phyloP scores from a whole-genome alignment of 2,113 vertebrate species.

The Periophthalmus modestus region DNA sequence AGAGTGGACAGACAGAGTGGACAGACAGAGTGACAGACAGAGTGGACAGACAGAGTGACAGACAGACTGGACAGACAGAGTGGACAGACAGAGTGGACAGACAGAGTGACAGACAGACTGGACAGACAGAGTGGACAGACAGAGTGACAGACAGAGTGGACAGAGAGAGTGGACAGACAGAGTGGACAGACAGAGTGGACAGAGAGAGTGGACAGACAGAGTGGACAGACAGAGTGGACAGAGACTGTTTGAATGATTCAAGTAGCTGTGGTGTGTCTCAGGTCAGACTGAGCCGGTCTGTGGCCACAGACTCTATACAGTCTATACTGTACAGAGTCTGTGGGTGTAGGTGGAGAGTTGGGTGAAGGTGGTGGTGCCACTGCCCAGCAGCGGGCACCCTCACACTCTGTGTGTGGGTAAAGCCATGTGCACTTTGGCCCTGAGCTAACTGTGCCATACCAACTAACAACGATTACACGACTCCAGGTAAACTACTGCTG shows the following conservation, averaged over 20 bases:
- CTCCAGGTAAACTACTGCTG: slow-evolving; percentile 48
- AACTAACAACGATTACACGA: slow-evolving; percentile 56
- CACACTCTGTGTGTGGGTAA: slow-evolving; percentile 28
- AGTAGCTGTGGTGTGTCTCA: slow-evolving; percentile 76
- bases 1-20: background rate
- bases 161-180: slow-evolving; percentile 38
- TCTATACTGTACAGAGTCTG: slow-evolving; percentile 33
- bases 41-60: too few species aligned
- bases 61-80: slow-evolving; percentile 13
- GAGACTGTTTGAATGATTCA: slow-evolving; percentile 78
- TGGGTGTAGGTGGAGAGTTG: slow-evolving; percentile 31
- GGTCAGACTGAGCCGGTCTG: too few species aligned
- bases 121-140: slow-evolving; percentile 8
- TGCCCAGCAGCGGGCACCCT: slow-evolving; percentile 72
- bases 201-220: too few species aligned
- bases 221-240: slow-evolving; percentile 63
- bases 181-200: slow-evolving; percentile 63
- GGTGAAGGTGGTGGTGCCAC: slow-evolving; percentile 57
- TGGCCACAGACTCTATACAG: slow-evolving; percentile 30
- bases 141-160: too few species aligned
- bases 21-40: background rate
- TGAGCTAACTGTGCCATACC: slow-evolving; percentile 75
- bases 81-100: slow-evolving; percentile 7
- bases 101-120: slow-evolving; percentile 2
- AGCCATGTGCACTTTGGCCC: slow-evolving; percentile 65